phyloP scores from a whole-genome alignment of 1,140 invertebrate genomes.

The Sinonovacula constricta region DNA sequence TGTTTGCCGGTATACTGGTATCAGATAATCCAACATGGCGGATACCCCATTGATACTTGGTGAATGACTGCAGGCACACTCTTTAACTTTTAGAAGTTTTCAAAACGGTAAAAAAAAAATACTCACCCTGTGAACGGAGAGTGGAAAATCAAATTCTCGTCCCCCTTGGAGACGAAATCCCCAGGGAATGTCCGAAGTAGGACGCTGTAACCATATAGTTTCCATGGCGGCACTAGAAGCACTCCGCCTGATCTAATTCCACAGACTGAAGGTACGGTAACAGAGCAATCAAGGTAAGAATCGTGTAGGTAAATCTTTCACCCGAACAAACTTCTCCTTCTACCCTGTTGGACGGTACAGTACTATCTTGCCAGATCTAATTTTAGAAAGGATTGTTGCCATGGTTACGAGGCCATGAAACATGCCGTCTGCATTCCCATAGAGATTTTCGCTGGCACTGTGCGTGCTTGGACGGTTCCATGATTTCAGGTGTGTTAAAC shows the following conservation, averaged over 20 bases:
- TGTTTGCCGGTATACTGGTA: no score
- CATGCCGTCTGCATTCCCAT: slow-evolving; percentile 51
- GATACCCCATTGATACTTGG: no score
- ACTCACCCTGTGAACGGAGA: slow-evolving; percentile 94
- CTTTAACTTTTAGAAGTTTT: no score
- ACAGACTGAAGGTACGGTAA: background rate
- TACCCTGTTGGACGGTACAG: slow-evolving; percentile 19
- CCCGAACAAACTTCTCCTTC: slow-evolving; percentile 44
- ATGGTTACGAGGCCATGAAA: slow-evolving; percentile 51
- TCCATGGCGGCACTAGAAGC: slow-evolving; percentile 59
- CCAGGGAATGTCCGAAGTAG: slow-evolving; percentile 84
- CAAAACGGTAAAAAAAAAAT: no score
- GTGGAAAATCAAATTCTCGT: slow-evolving; percentile 90
- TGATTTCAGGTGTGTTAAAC: background rate
- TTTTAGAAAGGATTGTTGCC: slow-evolving; percentile 54
- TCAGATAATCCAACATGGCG: no score
- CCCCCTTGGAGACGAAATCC: slow-evolving; percentile 95
- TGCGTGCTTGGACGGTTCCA: background rate
- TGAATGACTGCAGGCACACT: no score
- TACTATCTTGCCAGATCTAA: slow-evolving; percentile 52
- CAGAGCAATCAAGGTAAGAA: no score
- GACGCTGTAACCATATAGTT: slow-evolving; percentile 75
- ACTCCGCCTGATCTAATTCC: background rate
- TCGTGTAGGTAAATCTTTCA: slow-evolving; percentile 32
- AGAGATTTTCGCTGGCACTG: slow-evolving; percentile 34